These are phyloP conservation scores for Oceanodroma tethys DNA, from an alignment of 2,113 vertebrate genomes.

Conservation along the genomic window DNA sequence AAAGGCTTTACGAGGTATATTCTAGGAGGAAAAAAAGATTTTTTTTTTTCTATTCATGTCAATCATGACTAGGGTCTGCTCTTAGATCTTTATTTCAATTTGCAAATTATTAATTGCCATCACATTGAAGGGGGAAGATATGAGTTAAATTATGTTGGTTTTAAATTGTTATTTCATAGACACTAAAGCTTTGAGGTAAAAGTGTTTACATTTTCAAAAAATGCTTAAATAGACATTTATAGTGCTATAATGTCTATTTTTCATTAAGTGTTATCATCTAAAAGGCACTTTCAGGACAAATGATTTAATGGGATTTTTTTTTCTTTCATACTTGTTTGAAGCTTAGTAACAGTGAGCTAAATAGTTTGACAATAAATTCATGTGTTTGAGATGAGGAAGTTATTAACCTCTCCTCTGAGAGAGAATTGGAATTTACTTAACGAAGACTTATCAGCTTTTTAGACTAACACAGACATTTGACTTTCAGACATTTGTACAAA, in stretches of 20 bases:
- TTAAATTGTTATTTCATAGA: background rate
- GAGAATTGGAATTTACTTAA: background rate
- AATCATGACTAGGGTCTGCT: background rate
- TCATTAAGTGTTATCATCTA: background rate
- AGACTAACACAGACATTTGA: background rate
- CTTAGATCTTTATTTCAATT: background rate
- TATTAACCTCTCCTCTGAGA: background rate
- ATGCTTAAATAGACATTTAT: background rate
- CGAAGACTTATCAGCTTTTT: background rate
- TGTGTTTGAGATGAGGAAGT: background rate
- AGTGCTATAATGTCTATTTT: background rate
- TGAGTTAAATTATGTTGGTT: background rate
- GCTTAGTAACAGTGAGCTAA: background rate
- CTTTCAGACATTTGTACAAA: background rate
- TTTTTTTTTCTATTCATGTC: background rate
- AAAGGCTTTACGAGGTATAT: background rate
- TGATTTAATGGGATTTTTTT: background rate
- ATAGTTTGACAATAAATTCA: constrained; percentile 12
- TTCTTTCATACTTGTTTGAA: background rate
- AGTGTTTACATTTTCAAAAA: background rate
- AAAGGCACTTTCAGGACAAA: background rate
- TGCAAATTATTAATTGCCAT: background rate
- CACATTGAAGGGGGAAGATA: background rate
- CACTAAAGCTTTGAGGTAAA: background rate
- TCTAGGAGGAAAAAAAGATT: background rate